A percentile compares a stretch with the other conserved stretches of the same genome.
Conservation (phyloP, 2,113 vertebrate genomes). For the Puntigrus tetrazona region DNA sequence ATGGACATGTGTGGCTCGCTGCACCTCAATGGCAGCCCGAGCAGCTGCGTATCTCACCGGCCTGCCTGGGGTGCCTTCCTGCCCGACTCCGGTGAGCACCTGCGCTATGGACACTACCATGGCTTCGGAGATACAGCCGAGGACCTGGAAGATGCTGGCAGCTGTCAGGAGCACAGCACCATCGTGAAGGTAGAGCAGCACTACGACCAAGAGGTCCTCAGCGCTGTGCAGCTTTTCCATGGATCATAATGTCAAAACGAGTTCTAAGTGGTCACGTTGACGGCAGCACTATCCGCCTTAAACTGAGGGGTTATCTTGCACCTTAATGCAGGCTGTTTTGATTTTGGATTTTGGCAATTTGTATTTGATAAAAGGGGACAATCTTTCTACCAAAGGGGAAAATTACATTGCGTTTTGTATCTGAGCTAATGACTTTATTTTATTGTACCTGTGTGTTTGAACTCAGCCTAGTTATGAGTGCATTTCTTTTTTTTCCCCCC, state of each 20-base stretch:
- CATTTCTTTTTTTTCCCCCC: background rate
- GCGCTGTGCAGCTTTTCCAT: slow-evolving; percentile 80
- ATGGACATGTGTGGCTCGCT: slow-evolving; percentile 86
- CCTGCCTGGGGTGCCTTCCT: slow-evolving; percentile 69
- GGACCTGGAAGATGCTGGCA: slow-evolving; percentile 82
- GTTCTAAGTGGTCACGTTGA: background rate
- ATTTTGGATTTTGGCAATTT: background rate
- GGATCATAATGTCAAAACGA: slow-evolving; percentile 76
- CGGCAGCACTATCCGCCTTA: slow-evolving; percentile 46
- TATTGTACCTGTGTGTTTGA: slow-evolving; percentile 54
- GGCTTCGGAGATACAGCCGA: slow-evolving; percentile 97
- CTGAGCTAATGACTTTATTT: slow-evolving; percentile 37
- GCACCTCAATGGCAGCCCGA: slow-evolving; percentile 83
- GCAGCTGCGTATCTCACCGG: slow-evolving; percentile 77
- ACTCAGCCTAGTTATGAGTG: slow-evolving; percentile 21
- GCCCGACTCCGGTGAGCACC: slow-evolving; percentile 75
- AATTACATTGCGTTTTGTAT: slow-evolving; percentile 28
- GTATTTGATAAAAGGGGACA: slow-evolving; percentile 8
- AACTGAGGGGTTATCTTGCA: slow-evolving; percentile 44
- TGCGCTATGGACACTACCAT: slow-evolving; percentile 92
- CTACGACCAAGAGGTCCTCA: slow-evolving; percentile 74
- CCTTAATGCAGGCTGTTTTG: slow-evolving; percentile 32
- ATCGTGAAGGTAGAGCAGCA: slow-evolving; percentile 74
- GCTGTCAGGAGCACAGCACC: slow-evolving; percentile 74
- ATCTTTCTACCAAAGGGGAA: slow-evolving; percentile 59